Evolutionary conservation across 2,888 invertebrate genomes (phyloP).

Genomic region (Tricholauxania praeusta): DNA sequence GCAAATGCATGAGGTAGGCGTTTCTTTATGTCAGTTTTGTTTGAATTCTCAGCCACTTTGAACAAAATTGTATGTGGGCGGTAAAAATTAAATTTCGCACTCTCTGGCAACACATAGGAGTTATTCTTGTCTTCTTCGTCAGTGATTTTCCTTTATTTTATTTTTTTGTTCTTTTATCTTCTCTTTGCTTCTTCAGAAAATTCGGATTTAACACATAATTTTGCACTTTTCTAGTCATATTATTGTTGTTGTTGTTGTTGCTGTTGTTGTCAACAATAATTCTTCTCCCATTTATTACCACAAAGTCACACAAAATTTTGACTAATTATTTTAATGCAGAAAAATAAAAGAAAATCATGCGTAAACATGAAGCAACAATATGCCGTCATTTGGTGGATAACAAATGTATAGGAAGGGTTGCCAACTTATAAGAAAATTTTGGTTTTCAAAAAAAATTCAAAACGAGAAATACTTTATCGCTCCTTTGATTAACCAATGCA

Average conservation of each 20-base stretch:
- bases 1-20: constrained; percentile 25
- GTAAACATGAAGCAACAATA: constrained; percentile 28
- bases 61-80: constrained; percentile 31
- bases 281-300: constrained; percentile 32
- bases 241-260: constrained; percentile 9
- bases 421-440: too few species aligned
- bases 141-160: background rate
- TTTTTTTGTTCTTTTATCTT: too few species aligned
- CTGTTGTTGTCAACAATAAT: constrained; percentile 21
- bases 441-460: too few species aligned
- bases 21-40: constrained; percentile 30
- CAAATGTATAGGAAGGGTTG: too few species aligned
- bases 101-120: constrained; percentile 14
- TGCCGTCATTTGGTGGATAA: background rate
- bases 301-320: constrained; percentile 39
- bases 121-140: background rate
- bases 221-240: constrained; percentile 31
- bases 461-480: too few species aligned
- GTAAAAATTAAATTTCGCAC: constrained; percentile 35
- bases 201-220: constrained; percentile 31
- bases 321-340: constrained; percentile 45
- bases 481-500: too few species aligned
- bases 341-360: constrained; percentile 40
- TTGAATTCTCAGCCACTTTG: constrained; percentile 24
- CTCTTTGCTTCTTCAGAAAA: background rate